These are phyloP conservation scores for Pogoniulus pusillus DNA, from an alignment of 2,797 vertebrate genomes.

Conservation along the genomic window DNA sequence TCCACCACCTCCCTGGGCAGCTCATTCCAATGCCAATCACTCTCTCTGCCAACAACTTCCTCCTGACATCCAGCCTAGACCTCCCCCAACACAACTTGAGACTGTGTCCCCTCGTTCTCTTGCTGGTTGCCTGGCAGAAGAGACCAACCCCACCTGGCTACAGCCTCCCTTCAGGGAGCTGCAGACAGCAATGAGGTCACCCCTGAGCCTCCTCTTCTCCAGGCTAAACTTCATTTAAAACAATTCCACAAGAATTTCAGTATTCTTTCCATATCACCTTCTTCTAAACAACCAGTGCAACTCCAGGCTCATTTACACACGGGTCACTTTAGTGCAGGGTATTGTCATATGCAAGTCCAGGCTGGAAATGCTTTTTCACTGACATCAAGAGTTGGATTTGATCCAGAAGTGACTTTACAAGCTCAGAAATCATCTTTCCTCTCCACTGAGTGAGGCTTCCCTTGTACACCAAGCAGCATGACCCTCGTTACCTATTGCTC, in stretches of 20 bases:
- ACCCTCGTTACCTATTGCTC: background rate
- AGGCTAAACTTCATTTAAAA: no score
- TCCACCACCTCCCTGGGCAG: no score
- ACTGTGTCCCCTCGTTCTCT: no score
- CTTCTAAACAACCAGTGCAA: background rate
- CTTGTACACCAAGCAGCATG: background rate
- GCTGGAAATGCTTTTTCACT: constrained; percentile 25
- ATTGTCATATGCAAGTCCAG: background rate
- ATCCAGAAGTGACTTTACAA: constrained; percentile 25
- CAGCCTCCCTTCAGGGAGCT: no score
- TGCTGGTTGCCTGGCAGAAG: no score
- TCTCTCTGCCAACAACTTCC: no score
- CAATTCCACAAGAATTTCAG: background rate
- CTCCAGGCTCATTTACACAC: background rate
- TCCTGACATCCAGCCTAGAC: no score
- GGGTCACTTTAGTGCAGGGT: background rate
- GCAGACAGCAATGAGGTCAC: no score
- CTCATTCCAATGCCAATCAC: no score
- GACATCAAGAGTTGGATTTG: background rate
- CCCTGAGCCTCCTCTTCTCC: no score
- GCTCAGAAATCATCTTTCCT: constrained; percentile 4
- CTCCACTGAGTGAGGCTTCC: background rate
- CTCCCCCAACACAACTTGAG: no score
- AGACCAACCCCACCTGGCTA: no score
- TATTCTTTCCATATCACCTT: background rate